Evolutionary conservation across 2,797 vertebrate species (phyloP).

Genomic region (Nyctalus aviator): DNA sequence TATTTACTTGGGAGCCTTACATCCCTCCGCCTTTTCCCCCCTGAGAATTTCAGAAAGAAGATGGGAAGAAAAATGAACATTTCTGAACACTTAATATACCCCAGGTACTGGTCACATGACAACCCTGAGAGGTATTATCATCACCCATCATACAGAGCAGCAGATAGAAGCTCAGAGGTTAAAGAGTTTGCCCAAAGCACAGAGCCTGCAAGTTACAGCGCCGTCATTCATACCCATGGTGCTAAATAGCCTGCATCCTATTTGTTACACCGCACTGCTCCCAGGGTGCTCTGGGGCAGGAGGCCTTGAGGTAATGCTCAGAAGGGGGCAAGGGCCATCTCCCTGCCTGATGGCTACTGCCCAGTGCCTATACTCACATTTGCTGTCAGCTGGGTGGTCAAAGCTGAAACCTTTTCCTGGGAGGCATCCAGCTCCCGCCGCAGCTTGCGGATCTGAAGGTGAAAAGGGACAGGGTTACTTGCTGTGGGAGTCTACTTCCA

Average conservation of each 20-base stretch:
- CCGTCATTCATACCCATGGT: not conserved
- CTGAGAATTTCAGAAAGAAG: slow-evolving; percentile 15
- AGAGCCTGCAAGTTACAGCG: not conserved
- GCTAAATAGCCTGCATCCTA: not conserved
- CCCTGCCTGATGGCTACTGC: accelerated
- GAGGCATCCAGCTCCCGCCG: slow-evolving; percentile 97
- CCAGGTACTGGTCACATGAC: not conserved
- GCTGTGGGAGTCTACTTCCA: not conserved
- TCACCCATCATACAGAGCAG: not conserved
- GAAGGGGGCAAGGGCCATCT: not conserved
- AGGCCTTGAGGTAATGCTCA: not conserved
- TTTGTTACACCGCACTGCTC: not conserved
- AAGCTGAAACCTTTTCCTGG: slow-evolving; percentile 98
- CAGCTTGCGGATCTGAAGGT: slow-evolving; percentile 95
- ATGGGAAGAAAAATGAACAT: not conserved
- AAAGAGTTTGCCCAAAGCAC: not conserved
- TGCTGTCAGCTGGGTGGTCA: slow-evolving; percentile 97
- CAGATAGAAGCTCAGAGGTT: not conserved
- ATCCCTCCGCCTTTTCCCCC: not conserved
- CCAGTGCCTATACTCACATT: slow-evolving; percentile 91
- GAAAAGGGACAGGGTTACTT: slow-evolving; percentile 62
- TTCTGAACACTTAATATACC: not conserved
- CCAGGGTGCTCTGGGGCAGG: not conserved
- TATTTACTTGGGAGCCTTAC: not conserved
- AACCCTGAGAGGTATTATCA: not conserved